These are phyloP conservation scores for Xyrichtys novacula DNA, from an alignment of 2,797 vertebrate genomes.

Conservation along the genomic window DNA sequence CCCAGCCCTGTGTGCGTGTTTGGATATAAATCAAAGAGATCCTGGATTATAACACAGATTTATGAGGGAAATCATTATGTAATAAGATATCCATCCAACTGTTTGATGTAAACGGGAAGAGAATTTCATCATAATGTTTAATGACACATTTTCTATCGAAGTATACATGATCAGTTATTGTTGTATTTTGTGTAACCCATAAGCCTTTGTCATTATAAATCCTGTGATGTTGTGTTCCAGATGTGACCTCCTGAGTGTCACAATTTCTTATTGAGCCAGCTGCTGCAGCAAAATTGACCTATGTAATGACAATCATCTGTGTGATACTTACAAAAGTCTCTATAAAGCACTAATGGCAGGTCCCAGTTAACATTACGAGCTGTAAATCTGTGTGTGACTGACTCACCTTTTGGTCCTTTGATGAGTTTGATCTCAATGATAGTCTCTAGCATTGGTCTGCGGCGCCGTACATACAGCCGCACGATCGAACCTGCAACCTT, in stretches of 20 bases:
- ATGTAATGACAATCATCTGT: neutral
- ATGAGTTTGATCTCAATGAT: conserved; percentile 96
- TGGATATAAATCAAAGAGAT: conserved; percentile 11
- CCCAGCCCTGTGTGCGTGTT: conserved; percentile 88
- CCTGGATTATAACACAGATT: neutral
- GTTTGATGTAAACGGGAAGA: too few species aligned
- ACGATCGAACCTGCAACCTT: conserved; percentile 97
- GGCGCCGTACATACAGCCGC: conserved; percentile 92
- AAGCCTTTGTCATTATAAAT: too few species aligned
- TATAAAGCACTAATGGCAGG: neutral
- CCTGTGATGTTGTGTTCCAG: too few species aligned
- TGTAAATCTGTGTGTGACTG: neutral
- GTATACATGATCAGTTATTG: too few species aligned
- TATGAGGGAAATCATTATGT: too few species aligned
- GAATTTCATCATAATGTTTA: too few species aligned
- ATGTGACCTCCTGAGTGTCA: too few species aligned
- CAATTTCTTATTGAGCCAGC: too few species aligned
- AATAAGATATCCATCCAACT: too few species aligned
- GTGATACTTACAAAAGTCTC: neutral
- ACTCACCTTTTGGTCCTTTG: conserved; percentile 97
- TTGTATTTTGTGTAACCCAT: too few species aligned
- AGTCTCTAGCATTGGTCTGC: conserved; percentile 95
- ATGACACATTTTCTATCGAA: too few species aligned
- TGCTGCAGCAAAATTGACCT: neutral
- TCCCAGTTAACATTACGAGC: neutral